These are phyloP conservation scores for Tachina grossa DNA, from an alignment of 2,888 invertebrate genomes.

Conservation along the genomic window DNA sequence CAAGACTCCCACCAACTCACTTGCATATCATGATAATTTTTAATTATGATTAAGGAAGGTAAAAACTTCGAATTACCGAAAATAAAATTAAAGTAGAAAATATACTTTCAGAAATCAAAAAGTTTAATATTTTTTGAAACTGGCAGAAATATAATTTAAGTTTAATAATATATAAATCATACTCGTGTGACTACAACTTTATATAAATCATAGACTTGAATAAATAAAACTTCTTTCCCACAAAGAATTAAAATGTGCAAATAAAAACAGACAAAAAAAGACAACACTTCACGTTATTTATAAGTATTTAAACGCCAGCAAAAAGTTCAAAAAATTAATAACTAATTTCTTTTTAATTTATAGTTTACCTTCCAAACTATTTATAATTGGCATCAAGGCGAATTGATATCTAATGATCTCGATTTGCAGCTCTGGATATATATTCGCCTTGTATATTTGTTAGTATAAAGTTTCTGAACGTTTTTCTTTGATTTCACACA, in stretches of 20 bases:
- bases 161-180: slow-evolving; percentile 65
- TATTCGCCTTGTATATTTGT: too few species aligned
- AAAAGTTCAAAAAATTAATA: background rate
- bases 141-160: slow-evolving; percentile 63
- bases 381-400: too few species aligned
- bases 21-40: slow-evolving; percentile 24
- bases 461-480: too few species aligned
- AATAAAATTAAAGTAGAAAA: background rate
- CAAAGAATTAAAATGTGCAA: slow-evolving; percentile 48
- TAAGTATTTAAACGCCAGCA: background rate
- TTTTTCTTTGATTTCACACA: too few species aligned
- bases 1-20: background rate
- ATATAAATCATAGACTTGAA: too few species aligned
- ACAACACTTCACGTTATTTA: background rate
- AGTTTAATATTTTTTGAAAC: slow-evolving; percentile 46
- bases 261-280: background rate
- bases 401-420: too few species aligned
- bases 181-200: slow-evolving; percentile 25
- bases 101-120: background rate
- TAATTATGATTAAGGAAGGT: slow-evolving; percentile 51
- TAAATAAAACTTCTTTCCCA: too few species aligned
- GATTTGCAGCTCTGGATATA: too few species aligned
- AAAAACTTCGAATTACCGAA: slow-evolving; percentile 38
- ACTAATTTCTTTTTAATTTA: too few species aligned
- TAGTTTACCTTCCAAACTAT: too few species aligned